Evolutionary conservation across 2,888 invertebrate species (phyloP).

Genomic region (Sisyra terminalis): DNA sequence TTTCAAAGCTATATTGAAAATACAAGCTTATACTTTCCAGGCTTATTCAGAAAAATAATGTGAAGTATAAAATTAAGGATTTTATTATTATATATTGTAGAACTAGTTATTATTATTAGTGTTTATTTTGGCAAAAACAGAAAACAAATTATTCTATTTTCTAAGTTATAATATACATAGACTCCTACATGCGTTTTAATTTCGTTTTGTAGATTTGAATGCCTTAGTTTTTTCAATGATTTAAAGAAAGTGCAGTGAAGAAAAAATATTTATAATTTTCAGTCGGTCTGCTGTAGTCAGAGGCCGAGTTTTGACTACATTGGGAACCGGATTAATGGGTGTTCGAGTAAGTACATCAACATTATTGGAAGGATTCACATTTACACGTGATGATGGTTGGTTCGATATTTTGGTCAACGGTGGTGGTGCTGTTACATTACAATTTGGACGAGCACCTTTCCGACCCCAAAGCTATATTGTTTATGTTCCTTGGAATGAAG

Average conservation of each 20-base stretch:
- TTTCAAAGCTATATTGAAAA: not conserved
- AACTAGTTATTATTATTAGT: not conserved
- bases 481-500: conserved; percentile 95
- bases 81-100: not conserved
- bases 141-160: not conserved
- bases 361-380: conserved; percentile 89
- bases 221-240: not conserved
- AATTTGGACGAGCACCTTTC: conserved; percentile 86
- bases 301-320: conserved; percentile 80
- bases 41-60: too few species aligned
- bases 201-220: not conserved
- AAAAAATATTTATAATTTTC: conserved; percentile 18
- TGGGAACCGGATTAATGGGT: conserved; percentile 88
- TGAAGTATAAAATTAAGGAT: not conserved
- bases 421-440: conserved; percentile 90
- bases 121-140: not conserved
- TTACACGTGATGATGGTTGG: conserved; percentile 85
- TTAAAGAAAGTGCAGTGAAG: not conserved
- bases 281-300: conserved; percentile 96
- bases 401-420: conserved; percentile 98
- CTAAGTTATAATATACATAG: not conserved
- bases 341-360: conserved; percentile 89
- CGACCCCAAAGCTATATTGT: conserved; percentile 75
- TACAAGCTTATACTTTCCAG: too few species aligned
- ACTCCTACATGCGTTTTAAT: not conserved